Evolutionary conservation across 2,797 vertebrate species (phyloP), one percentile per base, ranked within the genome.

Genomic region (Malacoraja senta): DNA sequence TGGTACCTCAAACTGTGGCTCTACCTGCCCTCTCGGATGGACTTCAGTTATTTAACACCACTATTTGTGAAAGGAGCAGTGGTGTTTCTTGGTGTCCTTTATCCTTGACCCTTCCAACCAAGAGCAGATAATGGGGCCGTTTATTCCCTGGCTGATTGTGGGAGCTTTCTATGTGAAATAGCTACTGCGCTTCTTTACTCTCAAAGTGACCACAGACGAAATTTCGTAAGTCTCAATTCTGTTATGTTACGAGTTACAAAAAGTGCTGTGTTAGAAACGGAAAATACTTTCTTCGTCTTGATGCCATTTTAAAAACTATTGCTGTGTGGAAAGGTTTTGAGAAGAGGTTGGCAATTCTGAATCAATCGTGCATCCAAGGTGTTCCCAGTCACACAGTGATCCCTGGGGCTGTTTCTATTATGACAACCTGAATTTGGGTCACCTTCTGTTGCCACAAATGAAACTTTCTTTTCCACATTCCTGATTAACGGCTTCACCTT

Each of bases 351-450:
- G 61, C 2, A 32, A 65, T 35, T 88, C 84, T 88, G 63, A 88
- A 63, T 32, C 65, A 61, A 65, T 32, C 61, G 65, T 32, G 8
- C 29, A 65, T 19, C 61, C 29, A n/a, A 86, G 83, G 58, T 86
- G 58, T 65, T 65, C 84, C n/a, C 61, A 65, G 32, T 65, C 32
- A 63, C 3, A 61, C 29, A 29, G 81, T 63, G 81, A 32, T 88
- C 84, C 84, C 84, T 65, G 65, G 84, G 61, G 84, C 84, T 65
- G 61, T n/a, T 88, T 88, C 61, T 88, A 65, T 88, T 88, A 32
- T 88, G 58, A 58, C 58, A 63, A 61, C 13, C 3, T 65, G n/a
- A 88, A 88, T 65, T 29, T 88, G 84, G 61, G 84, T 88, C 84
- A 88, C 84, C 84, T 88, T 65, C 61, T 88, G 84, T 65, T 88